Evolutionary conservation across 2,888 invertebrate genomes (phyloP), one percentile per base, ranked within the genome.

Genomic region (Acronicta alni): DNA sequence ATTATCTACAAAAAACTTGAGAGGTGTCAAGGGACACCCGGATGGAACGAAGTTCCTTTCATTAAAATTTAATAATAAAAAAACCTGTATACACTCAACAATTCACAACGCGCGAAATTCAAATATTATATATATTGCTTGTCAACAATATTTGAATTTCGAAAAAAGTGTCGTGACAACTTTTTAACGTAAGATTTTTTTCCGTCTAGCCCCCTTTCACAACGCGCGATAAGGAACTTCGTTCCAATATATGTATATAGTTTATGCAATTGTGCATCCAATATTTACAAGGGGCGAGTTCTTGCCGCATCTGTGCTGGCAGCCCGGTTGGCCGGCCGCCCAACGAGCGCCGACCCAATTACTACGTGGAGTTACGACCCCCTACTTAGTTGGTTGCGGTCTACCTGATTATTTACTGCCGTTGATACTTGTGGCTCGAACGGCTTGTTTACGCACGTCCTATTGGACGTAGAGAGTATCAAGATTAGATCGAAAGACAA

Each of bases 281-380:
- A 48, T 67, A 64, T 64, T 75, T 57, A 54, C 55, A 67, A 66
- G 30, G 41, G 72, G 39, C 20, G 35, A 56, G 68, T 67, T 49
- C 15, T 35, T 43, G 57, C 54, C 64, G 44, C 69, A 78, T 65
- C 68, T 70, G 72, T 67, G 41, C 44, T 53, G 57, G 62, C 62
- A 53, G 48, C 57, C 53, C 54, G 70, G 61, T 66, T 83, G 82
- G 84, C 82, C 44, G 49, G 18, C 23, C 60, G 82, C 84, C 82
- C 81, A 81, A 79, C 67, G 65, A 66, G 69, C 60, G 74, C 60
- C 64, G 75, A 66, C 73, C 75, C 72, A 83, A 78, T 83, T 83
- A 77, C 71, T 45, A 57, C 58, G 57, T 49, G 54, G 51, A 81
- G 67, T 74, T 75, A 70, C 72, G 67, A 60, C 42, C 49, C 14